Base-by-base conservation (phyloP, 2,888 invertebrate species). In the Eudasyphora cyanicolor region DNA sequence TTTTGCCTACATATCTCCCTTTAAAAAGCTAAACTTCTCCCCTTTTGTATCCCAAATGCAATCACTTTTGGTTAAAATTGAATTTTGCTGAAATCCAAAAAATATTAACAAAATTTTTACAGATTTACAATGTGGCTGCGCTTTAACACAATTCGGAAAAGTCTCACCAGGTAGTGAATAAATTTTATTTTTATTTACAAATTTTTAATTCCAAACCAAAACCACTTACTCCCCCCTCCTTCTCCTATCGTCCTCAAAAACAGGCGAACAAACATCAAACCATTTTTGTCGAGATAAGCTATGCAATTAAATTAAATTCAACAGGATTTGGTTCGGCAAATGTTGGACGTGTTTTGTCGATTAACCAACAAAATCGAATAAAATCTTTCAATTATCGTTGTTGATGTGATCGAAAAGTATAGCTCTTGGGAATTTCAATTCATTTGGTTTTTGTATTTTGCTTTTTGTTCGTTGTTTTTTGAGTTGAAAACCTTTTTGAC, bases 71-170 rank as follows among this genome's bases (percentile, higher is more conserved):
- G 14, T 60, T 29, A n/a, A 24, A 60, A 60, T n/a, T 14, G n/a
- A 32, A 57, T 57, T 8, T 57, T 51, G 1, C n/a, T 54, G 21
- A 51, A 51, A 19, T 7, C 17, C n/a, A 19, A 51, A 32, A 62
- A 62, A 62, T 62, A 29, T 67, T 67, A 38, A 24, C 24, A 67
- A 4, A 42, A 42, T 10, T 67, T 67, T 67, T 67, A 5, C 67
- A 35, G 35, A 89, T 90, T 86, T 89, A 81, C 91, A 91, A 87
- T 91, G 91, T 88, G 91, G 91, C 87, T 91, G 91, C 88, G 88
- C 90, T 83, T 89, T 91, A 85, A 89, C 91, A 80, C 89, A 89
- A 87, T 91, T 89, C 86, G 91, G 91, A 87, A 90, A 91, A 88
- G 87, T 86, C 87, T 86, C 87, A 83, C 90, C 90, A 91, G 90